Conservation (phyloP, 2,797 vertebrate genomes). For the Lepidocolaptes lacrymiger region DNA sequence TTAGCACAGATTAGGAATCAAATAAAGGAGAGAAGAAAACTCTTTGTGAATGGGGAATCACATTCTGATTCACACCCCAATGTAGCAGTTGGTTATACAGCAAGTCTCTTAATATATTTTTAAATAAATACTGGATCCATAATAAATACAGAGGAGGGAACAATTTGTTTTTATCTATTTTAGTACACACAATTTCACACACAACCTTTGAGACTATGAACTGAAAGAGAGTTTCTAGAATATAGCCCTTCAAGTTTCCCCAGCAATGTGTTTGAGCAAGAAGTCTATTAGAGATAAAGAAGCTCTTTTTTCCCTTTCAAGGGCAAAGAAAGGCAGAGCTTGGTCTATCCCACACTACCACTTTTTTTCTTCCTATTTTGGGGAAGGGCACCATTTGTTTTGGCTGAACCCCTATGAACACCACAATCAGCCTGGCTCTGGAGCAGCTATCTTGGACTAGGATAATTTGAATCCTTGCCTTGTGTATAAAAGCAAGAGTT, state of each 20-base stretch:
- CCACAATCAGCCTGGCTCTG: neutral
- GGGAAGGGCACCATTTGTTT: neutral
- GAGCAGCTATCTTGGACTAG: neutral
- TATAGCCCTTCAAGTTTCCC: neutral
- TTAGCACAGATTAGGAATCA: neutral
- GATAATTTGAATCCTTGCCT: neutral
- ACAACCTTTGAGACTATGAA: neutral
- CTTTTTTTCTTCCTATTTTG: rapidly evolving
- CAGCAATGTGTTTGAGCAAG: neutral
- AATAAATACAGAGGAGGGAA: neutral
- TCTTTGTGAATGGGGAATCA: neutral
- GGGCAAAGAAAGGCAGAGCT: neutral
- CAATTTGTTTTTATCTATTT: neutral
- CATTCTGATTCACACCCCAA: neutral
- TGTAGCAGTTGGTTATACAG: neutral
- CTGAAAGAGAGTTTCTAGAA: neutral
- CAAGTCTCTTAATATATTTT: neutral
- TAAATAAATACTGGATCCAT: neutral
- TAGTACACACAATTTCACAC: neutral
- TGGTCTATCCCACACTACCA: neutral
- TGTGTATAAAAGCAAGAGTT: rapidly evolving
- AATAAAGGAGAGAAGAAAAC: neutral
- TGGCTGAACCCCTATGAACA: neutral
- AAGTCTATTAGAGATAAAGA: neutral
- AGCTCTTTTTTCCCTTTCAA: neutral